These are phyloP conservation scores for Chelidonichthys spinosus DNA, from an alignment of 2,797 vertebrate genomes.

Conservation along the genomic window DNA sequence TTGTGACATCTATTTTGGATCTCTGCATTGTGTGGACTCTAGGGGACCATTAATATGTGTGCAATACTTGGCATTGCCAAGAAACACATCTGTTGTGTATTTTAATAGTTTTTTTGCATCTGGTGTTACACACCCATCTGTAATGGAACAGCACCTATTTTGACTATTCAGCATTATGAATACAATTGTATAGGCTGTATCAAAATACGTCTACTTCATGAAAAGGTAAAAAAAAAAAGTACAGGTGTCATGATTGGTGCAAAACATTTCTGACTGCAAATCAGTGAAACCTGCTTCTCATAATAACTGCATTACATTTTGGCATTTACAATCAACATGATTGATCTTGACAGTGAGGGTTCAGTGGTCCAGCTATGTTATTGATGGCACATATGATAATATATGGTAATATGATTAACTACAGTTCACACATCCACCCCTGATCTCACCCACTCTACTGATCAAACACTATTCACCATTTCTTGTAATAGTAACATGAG, in stretches of 20 bases:
- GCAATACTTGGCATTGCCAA: background rate
- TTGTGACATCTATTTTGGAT: background rate
- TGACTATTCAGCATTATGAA: slow-evolving; percentile 1
- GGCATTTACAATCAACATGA: slow-evolving; percentile 40
- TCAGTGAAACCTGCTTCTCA: slow-evolving; percentile 25
- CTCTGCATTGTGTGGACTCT: background rate
- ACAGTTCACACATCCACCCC: background rate
- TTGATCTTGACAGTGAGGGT: slow-evolving; percentile 19
- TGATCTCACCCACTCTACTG: background rate
- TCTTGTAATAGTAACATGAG: slow-evolving; percentile 8
- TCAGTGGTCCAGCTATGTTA: slow-evolving; percentile 21
- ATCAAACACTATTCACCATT: slow-evolving; percentile 25
- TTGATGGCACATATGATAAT: slow-evolving; percentile 9
- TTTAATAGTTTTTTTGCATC: background rate
- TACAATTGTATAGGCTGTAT: background rate
- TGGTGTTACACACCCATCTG: background rate
- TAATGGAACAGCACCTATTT: background rate
- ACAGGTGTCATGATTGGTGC: background rate
- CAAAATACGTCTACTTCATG: background rate
- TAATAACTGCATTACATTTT: slow-evolving; percentile 35
- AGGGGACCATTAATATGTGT: background rate
- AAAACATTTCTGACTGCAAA: slow-evolving; percentile 16
- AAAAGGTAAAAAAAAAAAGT: background rate
- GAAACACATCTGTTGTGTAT: slow-evolving; percentile 2
- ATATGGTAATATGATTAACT: slow-evolving; percentile 25